Evolutionary conservation across 2,797 vertebrate species (phyloP).

Genomic region (Antrozous pallidus): DNA sequence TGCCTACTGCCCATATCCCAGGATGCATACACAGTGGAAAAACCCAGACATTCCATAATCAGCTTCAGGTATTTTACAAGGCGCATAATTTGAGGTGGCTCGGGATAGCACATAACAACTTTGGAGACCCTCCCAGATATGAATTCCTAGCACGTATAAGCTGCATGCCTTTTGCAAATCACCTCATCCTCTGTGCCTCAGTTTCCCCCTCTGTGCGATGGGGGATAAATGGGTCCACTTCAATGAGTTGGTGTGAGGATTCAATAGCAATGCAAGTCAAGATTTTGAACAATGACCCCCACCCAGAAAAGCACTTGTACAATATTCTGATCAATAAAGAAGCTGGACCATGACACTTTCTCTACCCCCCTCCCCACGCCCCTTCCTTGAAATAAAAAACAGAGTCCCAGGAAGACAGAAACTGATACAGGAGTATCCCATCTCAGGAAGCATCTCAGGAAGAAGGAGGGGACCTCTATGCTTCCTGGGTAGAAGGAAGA

Average conservation of each 20-base stretch:
- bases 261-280: not conserved
- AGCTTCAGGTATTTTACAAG: not conserved
- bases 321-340: not conserved
- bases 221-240: not conserved
- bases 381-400: not conserved
- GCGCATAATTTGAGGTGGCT: not conserved
- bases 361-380: not conserved
- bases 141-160: not conserved
- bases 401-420: not conserved
- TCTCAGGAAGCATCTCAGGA: not conserved
- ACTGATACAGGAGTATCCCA: not conserved
- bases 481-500: not conserved
- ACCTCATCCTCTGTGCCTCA: not conserved
- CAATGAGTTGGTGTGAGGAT: not conserved
- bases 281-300: not conserved
- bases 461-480: not conserved
- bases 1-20: not conserved
- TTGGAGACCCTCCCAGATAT: not conserved
- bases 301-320: not conserved
- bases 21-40: not conserved
- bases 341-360: not conserved
- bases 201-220: not conserved
- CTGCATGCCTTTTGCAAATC: not conserved
- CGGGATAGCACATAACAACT: not conserved
- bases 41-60: not conserved